Evolutionary conservation across 1,140 invertebrate genomes (phyloP), one percentile per base, ranked within the genome.

Genomic region (Subanguina moxae): DNA sequence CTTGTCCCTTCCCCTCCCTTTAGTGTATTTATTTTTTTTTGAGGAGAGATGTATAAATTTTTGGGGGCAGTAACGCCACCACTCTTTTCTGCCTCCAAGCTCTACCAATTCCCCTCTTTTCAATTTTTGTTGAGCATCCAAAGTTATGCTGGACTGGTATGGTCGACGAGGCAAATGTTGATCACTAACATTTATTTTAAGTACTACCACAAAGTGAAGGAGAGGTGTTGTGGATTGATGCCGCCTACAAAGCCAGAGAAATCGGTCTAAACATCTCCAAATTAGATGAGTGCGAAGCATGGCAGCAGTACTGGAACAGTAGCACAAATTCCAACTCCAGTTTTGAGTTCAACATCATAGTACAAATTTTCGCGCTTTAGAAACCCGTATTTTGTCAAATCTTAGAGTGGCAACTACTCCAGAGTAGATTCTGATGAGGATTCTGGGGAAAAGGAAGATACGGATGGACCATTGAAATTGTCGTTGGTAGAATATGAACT

Each of bases 171-270:
- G n/a, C n/a, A n/a, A n/a, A n/a, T n/a, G n/a, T n/a, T n/a, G n/a
- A n/a, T n/a, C n/a, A n/a, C n/a, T n/a, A 38, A 38, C 11, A 38
- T 38, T 13, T 46, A 25, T 62, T 46, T 23, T 56, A 65, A 15
- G 66, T 21, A 68, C 1, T 57, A 52, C n/a, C 42, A 68, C n/a
- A 25, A 63, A 52, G 23, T 67, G 32, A n/a, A n/a, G 19, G 27
- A 25, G 58, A 68, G 38, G 30, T 48, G 38, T 25, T 64, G 56
- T n/a, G 45, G 28, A 17, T 38, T 68, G 13, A 80, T 48, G 78
- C 78, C 46, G 73, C 71, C 8, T 80, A 76, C 62, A 80, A 80
- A 67, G 78, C 78, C 1, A 64, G 58, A 9, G 76, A 83, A 46
- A 32, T 67, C 3, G 77, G 73, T 13, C 30, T 80, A 8, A 82